These are phyloP conservation scores for Phodopus roborovskii DNA, from an alignment of 2,113 vertebrate species.

Conservation along the genomic window DNA sequence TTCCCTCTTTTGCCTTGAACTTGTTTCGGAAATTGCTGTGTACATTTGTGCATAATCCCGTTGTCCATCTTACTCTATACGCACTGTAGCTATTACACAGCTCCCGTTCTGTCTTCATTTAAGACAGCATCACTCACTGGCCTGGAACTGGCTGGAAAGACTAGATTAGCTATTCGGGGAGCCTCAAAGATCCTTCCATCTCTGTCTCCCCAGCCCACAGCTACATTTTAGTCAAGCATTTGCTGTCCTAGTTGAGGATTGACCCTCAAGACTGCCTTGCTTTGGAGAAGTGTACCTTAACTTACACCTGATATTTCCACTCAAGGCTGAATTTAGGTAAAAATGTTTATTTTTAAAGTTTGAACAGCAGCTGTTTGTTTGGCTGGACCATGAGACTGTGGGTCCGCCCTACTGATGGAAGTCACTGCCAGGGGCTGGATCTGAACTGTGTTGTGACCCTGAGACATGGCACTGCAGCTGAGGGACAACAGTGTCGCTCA, in stretches of 20 bases:
- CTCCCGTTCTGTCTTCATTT: too few relatives aligned
- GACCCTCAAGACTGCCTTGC: neutral
- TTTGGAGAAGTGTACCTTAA: neutral
- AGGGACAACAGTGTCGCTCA: neutral
- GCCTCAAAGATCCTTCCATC: neutral
- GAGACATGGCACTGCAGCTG: neutral
- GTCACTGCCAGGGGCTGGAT: neutral
- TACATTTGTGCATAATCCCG: neutral
- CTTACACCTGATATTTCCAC: neutral
- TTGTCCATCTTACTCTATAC: neutral
- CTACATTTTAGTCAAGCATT: neutral
- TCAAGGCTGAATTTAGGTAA: neutral
- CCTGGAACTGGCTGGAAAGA: neutral
- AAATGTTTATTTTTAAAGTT: neutral
- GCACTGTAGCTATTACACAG: neutral
- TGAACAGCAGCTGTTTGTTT: neutral
- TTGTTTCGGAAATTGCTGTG: neutral
- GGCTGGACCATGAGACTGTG: neutral
- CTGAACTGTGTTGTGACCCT: neutral
- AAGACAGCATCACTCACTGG: neutral
- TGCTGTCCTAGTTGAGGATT: neutral
- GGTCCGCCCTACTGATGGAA: neutral
- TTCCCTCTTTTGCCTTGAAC: neutral
- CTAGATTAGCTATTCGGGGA: neutral
- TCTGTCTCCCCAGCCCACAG: neutral